Evolutionary conservation across 2,888 invertebrate genomes (phyloP).

Genomic region (Allygus modestus): DNA sequence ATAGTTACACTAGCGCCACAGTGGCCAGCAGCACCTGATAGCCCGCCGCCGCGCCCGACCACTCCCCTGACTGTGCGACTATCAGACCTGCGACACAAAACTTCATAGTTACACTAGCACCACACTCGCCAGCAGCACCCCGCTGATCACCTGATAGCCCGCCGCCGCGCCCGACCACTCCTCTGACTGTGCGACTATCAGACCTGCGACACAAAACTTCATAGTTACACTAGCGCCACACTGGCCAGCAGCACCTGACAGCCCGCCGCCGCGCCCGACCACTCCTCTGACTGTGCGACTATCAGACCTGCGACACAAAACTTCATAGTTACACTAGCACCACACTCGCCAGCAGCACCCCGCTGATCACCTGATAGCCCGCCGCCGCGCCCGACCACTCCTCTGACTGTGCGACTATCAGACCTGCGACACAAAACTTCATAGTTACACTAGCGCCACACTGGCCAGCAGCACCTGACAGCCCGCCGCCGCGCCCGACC

Average conservation of each 20-base stretch:
- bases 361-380: slow-evolving; percentile 29
- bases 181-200: no score
- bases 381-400: slow-evolving; percentile 37
- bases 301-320: slow-evolving; percentile 59
- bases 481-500: slow-evolving; percentile 9
- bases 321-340: no score
- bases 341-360: slow-evolving; percentile 50
- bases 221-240: slow-evolving; percentile 77
- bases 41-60: neutral
- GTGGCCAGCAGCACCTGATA: neutral
- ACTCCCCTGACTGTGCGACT: no score
- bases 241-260: slow-evolving; percentile 29
- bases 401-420: slow-evolving; percentile 51
- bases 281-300: slow-evolving; percentile 55
- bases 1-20: no score
- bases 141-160: no score
- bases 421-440: slow-evolving; percentile 60
- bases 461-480: slow-evolving; percentile 2
- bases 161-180: no score
- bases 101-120: no score
- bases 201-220: no score
- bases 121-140: no score
- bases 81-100: no score
- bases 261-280: slow-evolving; percentile 30
- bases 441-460: no score